Percentiles rank a stretch among this genome's conserved stretches.
phyloP scores from a whole-genome alignment of 2,888 invertebrate species.

The Cantharis rustica region DNA sequence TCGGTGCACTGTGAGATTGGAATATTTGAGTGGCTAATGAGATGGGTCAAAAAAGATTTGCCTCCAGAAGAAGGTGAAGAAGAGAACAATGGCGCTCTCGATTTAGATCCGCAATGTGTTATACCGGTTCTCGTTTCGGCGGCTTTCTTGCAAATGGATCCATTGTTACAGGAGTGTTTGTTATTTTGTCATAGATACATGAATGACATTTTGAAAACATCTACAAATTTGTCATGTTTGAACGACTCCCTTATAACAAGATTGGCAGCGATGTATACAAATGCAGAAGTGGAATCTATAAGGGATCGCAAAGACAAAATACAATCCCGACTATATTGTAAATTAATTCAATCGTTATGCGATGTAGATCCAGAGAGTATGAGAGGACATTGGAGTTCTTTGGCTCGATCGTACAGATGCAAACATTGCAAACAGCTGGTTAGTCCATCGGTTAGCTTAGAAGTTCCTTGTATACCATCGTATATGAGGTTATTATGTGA shows the following conservation, averaged over 20 bases:
- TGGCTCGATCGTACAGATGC: conserved; percentile 79
- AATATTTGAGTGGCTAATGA: conserved; percentile 96
- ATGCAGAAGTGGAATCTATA: conserved; percentile 82
- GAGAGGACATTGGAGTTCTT: conserved; percentile 79
- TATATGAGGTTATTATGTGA: conserved; percentile 74
- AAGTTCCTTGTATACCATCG: conserved; percentile 73
- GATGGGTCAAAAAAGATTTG: conserved; percentile 86
- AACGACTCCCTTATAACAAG: conserved; percentile 78
- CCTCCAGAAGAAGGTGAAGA: conserved; percentile 66
- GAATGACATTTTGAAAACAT: conserved; percentile 83
- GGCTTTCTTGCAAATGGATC: conserved; percentile 93
- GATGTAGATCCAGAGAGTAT: conserved; percentile 77
- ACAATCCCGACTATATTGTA: conserved; percentile 81
- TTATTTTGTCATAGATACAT: conserved; percentile 85
- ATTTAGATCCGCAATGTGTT: conserved; percentile 80
- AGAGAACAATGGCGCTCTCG: conserved; percentile 47
- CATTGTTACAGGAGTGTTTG: conserved; percentile 83
- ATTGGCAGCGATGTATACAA: conserved; percentile 85
- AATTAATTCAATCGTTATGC: conserved; percentile 77
- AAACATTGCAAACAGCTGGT: conserved; percentile 76
- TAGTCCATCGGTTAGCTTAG: conserved; percentile 70
- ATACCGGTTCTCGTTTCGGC: conserved; percentile 91
- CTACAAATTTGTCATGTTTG: conserved; percentile 85
- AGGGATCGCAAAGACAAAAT: conserved; percentile 89
- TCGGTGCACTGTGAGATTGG: conserved; percentile 96